Evolutionary conservation across 2,888 invertebrate species (phyloP).

Genomic region (Acrocyrtus sp.): DNA sequence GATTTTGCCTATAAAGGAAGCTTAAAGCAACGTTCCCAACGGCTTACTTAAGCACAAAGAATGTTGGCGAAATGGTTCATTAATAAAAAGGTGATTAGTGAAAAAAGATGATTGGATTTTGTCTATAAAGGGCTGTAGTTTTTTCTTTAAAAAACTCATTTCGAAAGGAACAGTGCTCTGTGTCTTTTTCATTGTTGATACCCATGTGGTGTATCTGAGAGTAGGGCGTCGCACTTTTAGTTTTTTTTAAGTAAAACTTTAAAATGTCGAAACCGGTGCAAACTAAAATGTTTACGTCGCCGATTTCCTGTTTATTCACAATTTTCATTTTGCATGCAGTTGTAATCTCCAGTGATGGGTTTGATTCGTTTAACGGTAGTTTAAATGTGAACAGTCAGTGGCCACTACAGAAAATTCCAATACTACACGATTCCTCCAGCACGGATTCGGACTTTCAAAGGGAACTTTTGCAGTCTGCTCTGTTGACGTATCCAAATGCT

Average conservation of each 20-base stretch:
- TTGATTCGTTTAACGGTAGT: too few relatives aligned
- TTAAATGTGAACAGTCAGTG: not conserved
- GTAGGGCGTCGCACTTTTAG: too few relatives aligned
- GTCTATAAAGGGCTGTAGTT: not conserved
- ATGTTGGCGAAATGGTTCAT: slow-evolving; percentile 11
- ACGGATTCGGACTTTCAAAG: slow-evolving; percentile 51
- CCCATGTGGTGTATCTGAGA: too few relatives aligned
- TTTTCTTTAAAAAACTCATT: too few relatives aligned
- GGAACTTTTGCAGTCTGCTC: slow-evolving; percentile 46
- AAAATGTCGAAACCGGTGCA: too few relatives aligned
- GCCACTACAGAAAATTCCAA: slow-evolving; percentile 24
- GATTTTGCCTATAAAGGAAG: not conserved
- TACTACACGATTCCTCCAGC: slow-evolving; percentile 51
- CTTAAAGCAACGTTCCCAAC: slow-evolving; percentile 11
- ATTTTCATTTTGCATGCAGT: too few relatives aligned
- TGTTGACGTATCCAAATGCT: slow-evolving; percentile 27
- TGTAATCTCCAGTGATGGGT: too few relatives aligned
- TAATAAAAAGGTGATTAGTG: slow-evolving; percentile 41
- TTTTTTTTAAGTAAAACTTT: too few relatives aligned
- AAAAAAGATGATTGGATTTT: slow-evolving; percentile 1
- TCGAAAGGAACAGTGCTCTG: too few relatives aligned
- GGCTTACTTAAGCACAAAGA: slow-evolving; percentile 26
- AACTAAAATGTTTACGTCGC: too few relatives aligned
- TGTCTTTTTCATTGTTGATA: too few relatives aligned
- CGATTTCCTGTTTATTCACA: too few relatives aligned